Percentiles rank a stretch among this genome's conserved stretches.
phyloP scores from a whole-genome alignment of 2,888 invertebrate genomes.

The Melanchra persicariae region DNA sequence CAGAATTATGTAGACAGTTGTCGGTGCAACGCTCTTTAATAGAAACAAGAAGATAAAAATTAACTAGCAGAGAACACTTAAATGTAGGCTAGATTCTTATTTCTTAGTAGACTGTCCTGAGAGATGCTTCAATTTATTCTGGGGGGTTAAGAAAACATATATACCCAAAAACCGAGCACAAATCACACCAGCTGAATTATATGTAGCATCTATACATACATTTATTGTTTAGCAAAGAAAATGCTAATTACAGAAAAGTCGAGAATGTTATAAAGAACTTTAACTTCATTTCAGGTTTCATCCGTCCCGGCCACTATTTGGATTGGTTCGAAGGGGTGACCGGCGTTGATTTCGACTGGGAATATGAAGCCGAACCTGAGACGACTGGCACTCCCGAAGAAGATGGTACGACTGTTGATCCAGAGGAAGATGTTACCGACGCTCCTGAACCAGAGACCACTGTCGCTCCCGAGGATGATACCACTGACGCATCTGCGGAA shows the following conservation, averaged over 20 bases:
- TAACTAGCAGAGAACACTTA: too few species aligned
- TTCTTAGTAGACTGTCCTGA: neutral
- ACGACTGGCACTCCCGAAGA: slow-evolving; percentile 5
- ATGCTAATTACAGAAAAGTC: neutral
- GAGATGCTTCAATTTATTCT: neutral
- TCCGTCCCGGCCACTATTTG: slow-evolving; percentile 73
- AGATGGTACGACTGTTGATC: neutral
- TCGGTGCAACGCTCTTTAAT: too few species aligned
- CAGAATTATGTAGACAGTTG: neutral
- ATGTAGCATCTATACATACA: too few species aligned
- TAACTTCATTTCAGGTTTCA: slow-evolving; percentile 63
- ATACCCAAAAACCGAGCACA: neutral
- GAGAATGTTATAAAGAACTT: neutral
- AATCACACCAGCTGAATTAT: too few species aligned
- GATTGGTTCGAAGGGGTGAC: slow-evolving; percentile 68
- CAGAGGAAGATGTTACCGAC: neutral
- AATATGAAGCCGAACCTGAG: neutral
- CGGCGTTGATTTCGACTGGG: slow-evolving; percentile 69
- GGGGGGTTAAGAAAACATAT: neutral
- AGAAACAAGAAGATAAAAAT: too few species aligned
- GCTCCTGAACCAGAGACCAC: neutral
- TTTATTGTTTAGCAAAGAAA: neutral
- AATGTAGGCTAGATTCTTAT: neutral
- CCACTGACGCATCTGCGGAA: neutral
- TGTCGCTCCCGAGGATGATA: neutral